Base-by-base conservation (phyloP, 2,113 vertebrate genomes). In the Tragelaphus scriptus region DNA sequence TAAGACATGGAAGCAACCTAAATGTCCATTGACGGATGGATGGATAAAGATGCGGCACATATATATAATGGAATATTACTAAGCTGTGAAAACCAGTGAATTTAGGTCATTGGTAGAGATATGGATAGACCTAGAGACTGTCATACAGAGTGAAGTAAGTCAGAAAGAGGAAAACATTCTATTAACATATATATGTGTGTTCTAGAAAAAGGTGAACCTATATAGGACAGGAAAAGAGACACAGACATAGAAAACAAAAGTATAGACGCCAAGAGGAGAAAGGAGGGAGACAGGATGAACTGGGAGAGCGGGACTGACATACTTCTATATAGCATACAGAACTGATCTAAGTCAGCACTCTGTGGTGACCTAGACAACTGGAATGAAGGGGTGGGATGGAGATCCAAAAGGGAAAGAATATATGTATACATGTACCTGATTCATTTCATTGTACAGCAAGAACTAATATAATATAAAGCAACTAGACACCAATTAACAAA, bases 311-410 rank as follows among this genome's bases (percentile, higher is more conserved):
- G 36, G 71, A 77, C 36, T 77, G 23, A 77, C 15, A 28, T 61
- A 58, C 40, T 77, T 5, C 6, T 77, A 13, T 26, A 77, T 26
- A 77, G 71, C 71, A 44, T 6, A 77, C 23, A 40, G 71, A 77
- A 77, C 71, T 0, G 1, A 44, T 14, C 11, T 26, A 25, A 26
- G 12, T 44, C 71, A 77, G 12, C 0, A 0, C 23, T 77, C 36
- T 77, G 40, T 77, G 21, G 21, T 75, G 68, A 75, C 10, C 68
- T 75, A 25, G 36, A 75, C 19, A 40, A 25, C 36, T 12, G 9
- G 8, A n/a, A 36, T 71, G 68, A 75, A 36, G 11, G 5, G 11
- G 36, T 36, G 36, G 36, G 36, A 75, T 23, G 68, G 68, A 75
- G 36, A 40, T 3, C 36, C 68, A 40, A 40, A 2, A 40, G 21